phyloP scores from a whole-genome alignment of 2,797 vertebrate species.

The Peromyscus eremicus region DNA sequence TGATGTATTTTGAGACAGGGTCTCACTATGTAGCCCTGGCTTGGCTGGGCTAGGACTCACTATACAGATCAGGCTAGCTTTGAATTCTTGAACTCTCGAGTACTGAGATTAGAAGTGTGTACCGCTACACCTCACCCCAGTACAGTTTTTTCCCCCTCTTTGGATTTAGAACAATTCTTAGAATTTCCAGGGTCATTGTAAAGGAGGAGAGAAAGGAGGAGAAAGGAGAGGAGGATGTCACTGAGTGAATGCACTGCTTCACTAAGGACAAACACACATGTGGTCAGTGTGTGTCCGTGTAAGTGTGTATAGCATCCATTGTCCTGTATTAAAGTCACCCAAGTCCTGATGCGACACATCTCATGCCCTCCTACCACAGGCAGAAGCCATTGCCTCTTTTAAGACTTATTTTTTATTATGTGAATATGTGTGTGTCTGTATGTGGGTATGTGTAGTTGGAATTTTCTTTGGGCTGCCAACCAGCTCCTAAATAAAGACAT shows the following conservation, averaged over 20 bases:
- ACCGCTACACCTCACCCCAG: background rate
- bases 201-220: background rate
- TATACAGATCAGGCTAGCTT: background rate
- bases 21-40: background rate
- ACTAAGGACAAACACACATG: background rate
- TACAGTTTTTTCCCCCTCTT: background rate
- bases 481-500: background rate
- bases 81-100: background rate
- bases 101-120: background rate
- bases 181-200: background rate
- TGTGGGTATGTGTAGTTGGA: background rate
- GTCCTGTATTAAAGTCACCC: background rate
- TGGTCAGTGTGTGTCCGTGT: background rate
- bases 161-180: background rate
- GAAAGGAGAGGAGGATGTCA: background rate
- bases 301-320: background rate
- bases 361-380: background rate
- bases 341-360: background rate
- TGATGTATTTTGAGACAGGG: background rate
- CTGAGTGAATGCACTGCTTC: background rate
- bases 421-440: background rate
- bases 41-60: background rate
- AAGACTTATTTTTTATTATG: background rate
- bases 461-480: background rate
- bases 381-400: background rate